A percentile compares a stretch with the other conserved stretches of the same genome.
Evolutionary conservation across 2,888 invertebrate genomes (phyloP).

Genomic region (Cheilosia grossa): DNA sequence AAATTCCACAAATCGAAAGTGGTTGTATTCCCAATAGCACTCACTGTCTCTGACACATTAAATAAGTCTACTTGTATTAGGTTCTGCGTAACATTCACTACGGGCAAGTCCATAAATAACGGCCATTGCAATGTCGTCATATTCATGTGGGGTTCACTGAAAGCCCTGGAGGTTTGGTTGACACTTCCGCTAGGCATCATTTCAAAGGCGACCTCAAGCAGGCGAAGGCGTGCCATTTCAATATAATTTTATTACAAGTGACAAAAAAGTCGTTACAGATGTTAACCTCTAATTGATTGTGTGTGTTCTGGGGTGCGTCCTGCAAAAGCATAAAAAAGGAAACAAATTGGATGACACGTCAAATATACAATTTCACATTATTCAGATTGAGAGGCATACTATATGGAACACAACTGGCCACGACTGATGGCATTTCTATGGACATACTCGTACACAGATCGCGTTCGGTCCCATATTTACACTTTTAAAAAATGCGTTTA

Average conservation of each 20-base stretch:
- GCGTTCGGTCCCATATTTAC: background rate
- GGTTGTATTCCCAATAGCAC: conserved; percentile 3
- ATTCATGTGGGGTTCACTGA: conserved; percentile 8
- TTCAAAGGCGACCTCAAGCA: conserved; percentile 15
- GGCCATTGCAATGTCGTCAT: conserved; percentile 35
- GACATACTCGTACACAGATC: background rate
- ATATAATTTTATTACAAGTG: conserved; percentile 46
- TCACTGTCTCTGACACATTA: conserved; percentile 27
- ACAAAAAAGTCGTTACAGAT: conserved; percentile 36
- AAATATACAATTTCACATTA: conserved; percentile 27
- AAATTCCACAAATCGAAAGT: conserved; percentile 82
- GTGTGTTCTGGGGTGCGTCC: conserved; percentile 37
- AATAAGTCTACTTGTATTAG: conserved; percentile 1
- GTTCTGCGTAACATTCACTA: conserved; percentile 27
- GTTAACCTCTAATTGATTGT: conserved; percentile 35
- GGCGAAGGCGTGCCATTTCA: conserved; percentile 30
- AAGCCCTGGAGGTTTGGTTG: conserved; percentile 26
- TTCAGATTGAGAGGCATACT: background rate
- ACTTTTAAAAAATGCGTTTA: background rate
- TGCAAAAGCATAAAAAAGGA: conserved; percentile 24
- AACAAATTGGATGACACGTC: conserved; percentile 21
- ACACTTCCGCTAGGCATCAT: conserved; percentile 28
- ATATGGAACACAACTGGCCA: background rate
- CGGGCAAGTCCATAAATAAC: conserved; percentile 36
- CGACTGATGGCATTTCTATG: background rate